Percentiles rank a stretch among this genome's conserved stretches.
These are phyloP conservation scores for Bactericera cockerelli DNA, from an alignment of 1,140 invertebrate genomes.

Conservation along the genomic window DNA sequence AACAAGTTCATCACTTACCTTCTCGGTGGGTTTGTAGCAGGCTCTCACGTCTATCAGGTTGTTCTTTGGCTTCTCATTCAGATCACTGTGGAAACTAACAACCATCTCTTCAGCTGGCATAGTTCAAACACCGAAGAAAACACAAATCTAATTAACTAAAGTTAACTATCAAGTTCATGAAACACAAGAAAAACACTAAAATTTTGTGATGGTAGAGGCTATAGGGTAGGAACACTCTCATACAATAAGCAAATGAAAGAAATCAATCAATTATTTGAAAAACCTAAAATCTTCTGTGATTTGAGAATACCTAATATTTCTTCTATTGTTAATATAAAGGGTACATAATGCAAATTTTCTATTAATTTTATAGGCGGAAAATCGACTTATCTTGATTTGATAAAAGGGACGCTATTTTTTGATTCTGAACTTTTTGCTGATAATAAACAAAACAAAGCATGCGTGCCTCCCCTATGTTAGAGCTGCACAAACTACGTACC, in stretches of 20 bases:
- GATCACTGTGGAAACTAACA: background rate
- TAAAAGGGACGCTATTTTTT: slow-evolving; percentile 6
- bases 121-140: background rate
- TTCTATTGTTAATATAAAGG: too few species aligned
- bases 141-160: too few species aligned
- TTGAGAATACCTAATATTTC: background rate
- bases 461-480: background rate
- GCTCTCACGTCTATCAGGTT: slow-evolving; percentile 34
- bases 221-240: too few species aligned
- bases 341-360: too few species aligned
- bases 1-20: too few species aligned
- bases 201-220: too few species aligned
- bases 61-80: slow-evolving; percentile 18
- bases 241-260: too few species aligned
- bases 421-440: slow-evolving; percentile 4
- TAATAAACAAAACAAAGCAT: slow-evolving; percentile 5
- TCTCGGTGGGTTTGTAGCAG: slow-evolving; percentile 35
- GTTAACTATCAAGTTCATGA: too few species aligned
- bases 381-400: too few species aligned
- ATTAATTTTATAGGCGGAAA: too few species aligned
- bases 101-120: background rate
- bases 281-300: background rate
- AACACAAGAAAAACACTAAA: too few species aligned
- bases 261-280: background rate
- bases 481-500: too few species aligned